A percentile compares a stretch with the other conserved stretches of the same genome.
Conservation (phyloP, 2,888 invertebrate genomes). For the Rotaria macrura region DNA sequence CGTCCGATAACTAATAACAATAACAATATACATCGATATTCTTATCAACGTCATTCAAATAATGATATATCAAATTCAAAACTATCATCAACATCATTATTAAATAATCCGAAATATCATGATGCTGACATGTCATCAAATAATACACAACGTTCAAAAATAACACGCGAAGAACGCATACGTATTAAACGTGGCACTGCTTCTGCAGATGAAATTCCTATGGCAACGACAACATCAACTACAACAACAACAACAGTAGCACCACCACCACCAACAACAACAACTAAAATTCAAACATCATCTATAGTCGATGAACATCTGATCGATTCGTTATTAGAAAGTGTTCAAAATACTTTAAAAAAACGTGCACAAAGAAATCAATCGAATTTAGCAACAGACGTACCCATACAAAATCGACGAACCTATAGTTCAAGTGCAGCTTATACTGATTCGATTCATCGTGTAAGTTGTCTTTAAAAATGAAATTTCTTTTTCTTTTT, state of each 20-base stretch:
- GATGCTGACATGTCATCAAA: neutral
- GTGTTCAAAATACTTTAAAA: constrained; percentile 12
- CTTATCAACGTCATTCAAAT: neutral
- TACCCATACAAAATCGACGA: neutral
- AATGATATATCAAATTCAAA: neutral
- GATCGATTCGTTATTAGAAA: constrained; percentile 18
- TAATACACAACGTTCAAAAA: neutral
- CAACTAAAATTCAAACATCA: neutral
- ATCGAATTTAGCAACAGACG: neutral
- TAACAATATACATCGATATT: neutral
- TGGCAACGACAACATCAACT: neutral
- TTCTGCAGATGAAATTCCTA: too few species aligned
- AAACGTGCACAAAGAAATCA: constrained; percentile 11
- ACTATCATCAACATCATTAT: neutral
- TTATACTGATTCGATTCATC: neutral
- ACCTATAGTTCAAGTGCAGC: constrained; percentile 8
- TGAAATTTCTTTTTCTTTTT: neutral
- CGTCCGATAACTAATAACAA: neutral
- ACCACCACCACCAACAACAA: neutral
- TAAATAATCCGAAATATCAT: neutral
- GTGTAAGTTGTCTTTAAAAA: too few species aligned
- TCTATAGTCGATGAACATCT: neutral
- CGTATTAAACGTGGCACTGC: neutral
- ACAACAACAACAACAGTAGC: neutral
- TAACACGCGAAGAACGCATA: neutral